phyloP scores from a whole-genome alignment of 2,797 vertebrate species.

The Graptemys geographica region DNA sequence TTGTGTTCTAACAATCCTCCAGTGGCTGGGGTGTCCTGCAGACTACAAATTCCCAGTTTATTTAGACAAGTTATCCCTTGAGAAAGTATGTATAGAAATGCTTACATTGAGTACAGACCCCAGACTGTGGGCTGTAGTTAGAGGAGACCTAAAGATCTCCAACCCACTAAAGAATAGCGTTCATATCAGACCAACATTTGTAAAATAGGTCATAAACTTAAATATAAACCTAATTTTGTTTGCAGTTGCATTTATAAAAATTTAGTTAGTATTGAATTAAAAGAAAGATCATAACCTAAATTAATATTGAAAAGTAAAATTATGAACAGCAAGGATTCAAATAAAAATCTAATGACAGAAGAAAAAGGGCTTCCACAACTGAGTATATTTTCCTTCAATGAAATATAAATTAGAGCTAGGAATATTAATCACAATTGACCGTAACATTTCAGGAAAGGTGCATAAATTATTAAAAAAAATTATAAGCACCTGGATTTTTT shows the following conservation, averaged over 20 bases:
- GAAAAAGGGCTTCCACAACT: neutral
- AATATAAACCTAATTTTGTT: neutral
- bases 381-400: neutral
- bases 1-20: neutral
- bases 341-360: neutral
- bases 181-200: accelerated
- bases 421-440: neutral
- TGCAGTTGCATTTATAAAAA: neutral
- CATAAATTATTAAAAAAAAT: neutral
- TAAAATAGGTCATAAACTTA: neutral
- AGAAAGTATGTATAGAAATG: neutral
- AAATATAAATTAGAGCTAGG: neutral
- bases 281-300: neutral
- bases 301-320: neutral
- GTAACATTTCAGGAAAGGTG: neutral
- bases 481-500: neutral
- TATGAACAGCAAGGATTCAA: neutral
- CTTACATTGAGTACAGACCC: neutral
- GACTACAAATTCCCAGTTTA: neutral
- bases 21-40: neutral
- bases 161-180: neutral
- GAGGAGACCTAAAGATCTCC: accelerated
- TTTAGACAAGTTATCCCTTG: accelerated
- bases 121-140: neutral
- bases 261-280: neutral